Conservation (phyloP, 37 sponge, comb jelly and placozoan genomes). For the Aplysina aerophoba region DNA sequence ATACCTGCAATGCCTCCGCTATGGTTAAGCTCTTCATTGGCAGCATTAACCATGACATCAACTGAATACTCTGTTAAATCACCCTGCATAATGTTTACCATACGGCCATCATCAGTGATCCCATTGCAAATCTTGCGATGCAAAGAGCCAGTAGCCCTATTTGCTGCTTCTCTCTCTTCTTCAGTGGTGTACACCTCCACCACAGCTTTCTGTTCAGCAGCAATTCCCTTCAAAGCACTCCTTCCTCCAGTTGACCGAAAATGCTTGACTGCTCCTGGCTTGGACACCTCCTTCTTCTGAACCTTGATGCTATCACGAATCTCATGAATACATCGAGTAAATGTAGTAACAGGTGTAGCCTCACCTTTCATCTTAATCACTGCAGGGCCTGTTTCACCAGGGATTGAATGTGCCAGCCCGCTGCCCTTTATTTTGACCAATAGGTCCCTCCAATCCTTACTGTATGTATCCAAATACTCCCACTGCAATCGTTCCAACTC, state of each 20-base stretch:
- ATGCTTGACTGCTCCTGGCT: conserved; percentile 43
- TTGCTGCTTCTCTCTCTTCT: not conserved
- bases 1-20: conserved; percentile 59
- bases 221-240: conserved; percentile 35
- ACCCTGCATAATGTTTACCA: conserved; percentile 42
- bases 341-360: not conserved
- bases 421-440: not conserved
- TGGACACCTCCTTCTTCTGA: not conserved
- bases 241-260: conserved; percentile 15
- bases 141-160: conserved; percentile 7
- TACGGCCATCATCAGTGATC: conserved; percentile 19
- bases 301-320: not conserved
- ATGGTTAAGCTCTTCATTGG: conserved; percentile 66
- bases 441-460: conserved; percentile 13
- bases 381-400: not conserved
- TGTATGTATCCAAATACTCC: conserved; percentile 40
- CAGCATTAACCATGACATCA: conserved; percentile 81
- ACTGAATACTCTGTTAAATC: conserved; percentile 68
- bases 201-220: conserved; percentile 11
- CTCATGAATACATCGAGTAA: not conserved
- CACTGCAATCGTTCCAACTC: conserved; percentile 38
- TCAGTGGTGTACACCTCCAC: conserved; percentile 23
- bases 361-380: conserved; percentile 30
- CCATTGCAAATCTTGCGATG: conserved; percentile 27
- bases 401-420: not conserved